phyloP scores from a whole-genome alignment of 2,797 vertebrate species.

The Sebastes paucispinis region DNA sequence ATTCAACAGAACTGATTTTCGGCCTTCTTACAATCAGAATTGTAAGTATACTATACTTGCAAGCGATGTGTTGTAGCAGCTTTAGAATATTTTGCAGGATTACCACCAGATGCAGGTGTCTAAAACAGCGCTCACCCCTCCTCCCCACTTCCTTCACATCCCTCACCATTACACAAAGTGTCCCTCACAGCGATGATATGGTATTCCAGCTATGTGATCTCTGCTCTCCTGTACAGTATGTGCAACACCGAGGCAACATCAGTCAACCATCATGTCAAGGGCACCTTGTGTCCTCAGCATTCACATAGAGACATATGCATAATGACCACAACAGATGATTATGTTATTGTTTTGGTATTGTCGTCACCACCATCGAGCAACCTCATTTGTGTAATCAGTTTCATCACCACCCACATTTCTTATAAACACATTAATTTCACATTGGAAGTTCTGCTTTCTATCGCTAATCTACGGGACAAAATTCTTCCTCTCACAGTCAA shows the following conservation, averaged over 20 bases:
- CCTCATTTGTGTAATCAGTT: not conserved
- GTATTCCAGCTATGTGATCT: constrained; percentile 26
- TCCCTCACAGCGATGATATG: not conserved
- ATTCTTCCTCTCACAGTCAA: not conserved
- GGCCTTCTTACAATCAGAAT: not conserved
- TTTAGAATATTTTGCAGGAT: not conserved
- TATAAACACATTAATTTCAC: not conserved
- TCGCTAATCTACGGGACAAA: not conserved
- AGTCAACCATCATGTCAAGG: constrained; percentile 2
- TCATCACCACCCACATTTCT: not conserved
- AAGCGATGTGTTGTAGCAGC: not conserved
- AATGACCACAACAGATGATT: not conserved
- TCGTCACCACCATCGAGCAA: not conserved
- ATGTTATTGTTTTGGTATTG: not conserved
- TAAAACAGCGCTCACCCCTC: not conserved
- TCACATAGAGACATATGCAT: not conserved
- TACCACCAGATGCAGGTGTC: not conserved
- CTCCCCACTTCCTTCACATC: not conserved
- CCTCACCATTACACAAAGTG: not conserved
- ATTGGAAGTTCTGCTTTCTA: not conserved
- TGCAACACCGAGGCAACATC: not conserved
- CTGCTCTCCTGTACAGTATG: not conserved
- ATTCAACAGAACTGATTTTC: not conserved
- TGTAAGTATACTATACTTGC: not conserved
- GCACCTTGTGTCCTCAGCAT: not conserved